A percentile compares a stretch with the other conserved stretches of the same genome.
phyloP scores from a whole-genome alignment of 2,888 invertebrate species.

The Epiblema foenella region DNA sequence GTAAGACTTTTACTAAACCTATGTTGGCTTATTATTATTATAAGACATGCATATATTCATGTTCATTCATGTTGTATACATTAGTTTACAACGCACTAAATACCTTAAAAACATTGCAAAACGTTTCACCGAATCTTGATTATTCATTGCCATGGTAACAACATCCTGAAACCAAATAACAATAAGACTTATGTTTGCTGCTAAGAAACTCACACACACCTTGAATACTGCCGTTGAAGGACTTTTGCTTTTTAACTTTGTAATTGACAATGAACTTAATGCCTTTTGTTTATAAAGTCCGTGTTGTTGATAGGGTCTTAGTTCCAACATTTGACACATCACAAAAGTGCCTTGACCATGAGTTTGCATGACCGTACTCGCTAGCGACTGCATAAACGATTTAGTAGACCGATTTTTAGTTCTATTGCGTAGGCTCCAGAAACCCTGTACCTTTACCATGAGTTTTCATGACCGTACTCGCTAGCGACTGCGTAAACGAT shows the following conservation, averaged over 20 bases:
- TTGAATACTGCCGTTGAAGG: neutral
- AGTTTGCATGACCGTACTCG: no score
- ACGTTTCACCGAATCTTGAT: conserved; percentile 41
- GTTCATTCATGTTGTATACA: neutral
- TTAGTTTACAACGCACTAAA: conserved; percentile 1
- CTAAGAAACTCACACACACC: conserved; percentile 1
- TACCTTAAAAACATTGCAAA: neutral
- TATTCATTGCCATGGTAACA: conserved; percentile 37
- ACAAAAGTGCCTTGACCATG: no score
- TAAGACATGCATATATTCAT: no score
- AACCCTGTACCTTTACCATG: no score
- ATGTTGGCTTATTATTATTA: no score
- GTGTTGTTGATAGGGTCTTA: conserved; percentile 1
- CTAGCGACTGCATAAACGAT: no score
- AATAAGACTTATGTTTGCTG: conserved; percentile 12
- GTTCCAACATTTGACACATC: no score
- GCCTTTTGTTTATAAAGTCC: neutral
- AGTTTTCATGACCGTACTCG: no score
- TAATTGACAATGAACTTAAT: neutral
- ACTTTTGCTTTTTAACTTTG: neutral
- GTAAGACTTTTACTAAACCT: no score
- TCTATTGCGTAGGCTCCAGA: no score
- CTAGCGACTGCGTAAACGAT: no score
- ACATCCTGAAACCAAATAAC: conserved; percentile 15
- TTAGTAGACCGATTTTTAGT: no score